Evolutionary conservation across 2,797 vertebrate genomes (phyloP).

Genomic region (Helicolenus hilgendorfi): DNA sequence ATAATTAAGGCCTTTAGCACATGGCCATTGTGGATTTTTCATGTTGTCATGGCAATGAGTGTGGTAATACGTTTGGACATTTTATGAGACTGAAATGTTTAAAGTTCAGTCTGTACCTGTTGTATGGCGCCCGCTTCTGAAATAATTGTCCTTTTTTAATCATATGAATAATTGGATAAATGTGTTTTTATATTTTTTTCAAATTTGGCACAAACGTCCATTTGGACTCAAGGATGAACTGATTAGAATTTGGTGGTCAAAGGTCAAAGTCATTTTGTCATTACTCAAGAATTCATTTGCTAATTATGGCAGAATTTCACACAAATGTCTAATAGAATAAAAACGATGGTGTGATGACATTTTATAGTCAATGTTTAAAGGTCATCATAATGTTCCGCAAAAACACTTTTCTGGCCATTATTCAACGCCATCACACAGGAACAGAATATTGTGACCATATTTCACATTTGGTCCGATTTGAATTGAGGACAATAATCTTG

Average conservation of each 20-base stretch:
- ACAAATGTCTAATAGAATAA: not conserved
- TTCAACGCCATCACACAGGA: too few species aligned
- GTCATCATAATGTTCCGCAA: too few species aligned
- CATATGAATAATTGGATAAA: not conserved
- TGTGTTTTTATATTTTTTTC: not conserved
- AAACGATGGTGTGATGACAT: too few species aligned
- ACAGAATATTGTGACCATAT: too few species aligned
- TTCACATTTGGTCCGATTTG: too few species aligned
- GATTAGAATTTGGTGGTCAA: too few species aligned
- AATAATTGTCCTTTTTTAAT: not conserved
- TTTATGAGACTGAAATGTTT: not conserved
- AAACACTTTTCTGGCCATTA: too few species aligned
- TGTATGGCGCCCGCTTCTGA: not conserved
- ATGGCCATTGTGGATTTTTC: not conserved
- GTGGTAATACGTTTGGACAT: not conserved
- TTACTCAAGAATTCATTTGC: not conserved
- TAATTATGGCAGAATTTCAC: not conserved
- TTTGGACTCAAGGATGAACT: too few species aligned
- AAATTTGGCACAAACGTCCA: too few species aligned
- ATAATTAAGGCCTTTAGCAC: conserved; percentile 15
- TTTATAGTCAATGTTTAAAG: too few species aligned
- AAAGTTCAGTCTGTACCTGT: not conserved
- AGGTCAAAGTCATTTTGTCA: not conserved
- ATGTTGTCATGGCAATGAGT: conserved; percentile 3
- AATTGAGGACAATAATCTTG: too few species aligned